Base-by-base conservation (phyloP, 2,113 vertebrate genomes). In the Bettongia penicillata region DNA sequence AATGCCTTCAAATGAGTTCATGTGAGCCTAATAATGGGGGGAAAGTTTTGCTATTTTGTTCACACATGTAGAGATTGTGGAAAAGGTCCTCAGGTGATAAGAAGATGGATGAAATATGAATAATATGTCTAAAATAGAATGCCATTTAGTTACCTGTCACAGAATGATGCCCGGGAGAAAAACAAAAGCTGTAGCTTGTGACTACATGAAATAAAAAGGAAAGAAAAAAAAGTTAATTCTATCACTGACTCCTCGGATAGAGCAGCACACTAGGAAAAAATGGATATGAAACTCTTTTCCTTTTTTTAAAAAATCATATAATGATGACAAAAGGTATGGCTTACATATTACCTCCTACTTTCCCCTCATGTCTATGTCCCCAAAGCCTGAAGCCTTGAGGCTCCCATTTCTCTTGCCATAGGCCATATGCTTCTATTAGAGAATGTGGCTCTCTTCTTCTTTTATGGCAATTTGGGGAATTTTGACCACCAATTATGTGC, bases 171-270 rank as follows among this genome's bases (percentile, higher is more conserved):
- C 50, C 90, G 89, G 49, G 25, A 95, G 28, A 95, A 25, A 94
- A 96, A 91, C 53, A 94, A 95, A 93, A 92, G 25, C 37, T 96
- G 25, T 93, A 26, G 2, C 24, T 47, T 89, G 0, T 91, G 93
- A 93, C 53, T 92, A 92, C 16, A 91, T 90, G 12, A n/a, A n/a
- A 48, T 48, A 48, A n/a, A 77, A 77, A 77, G n/a, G 14, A 6
- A 50, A 93, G 94, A 93, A 96, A 93, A 90, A 0, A 31, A 37
- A 91, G 14, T 12, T 93, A 93, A 93, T 95, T 92, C 94, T n/a
- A 93, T 9, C 51, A 51, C 92, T 93, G 43, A 26, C 12, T 91
- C 51, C n/a, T 92, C 26, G 91, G 68, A 89, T 84, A 90, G 1
- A 96, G 89, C 26, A 52, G 53, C 91, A 53, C 93, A 77, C 51